phyloP scores from a whole-genome alignment of 2,797 vertebrate genomes.

The Amphiprion clarkii region DNA sequence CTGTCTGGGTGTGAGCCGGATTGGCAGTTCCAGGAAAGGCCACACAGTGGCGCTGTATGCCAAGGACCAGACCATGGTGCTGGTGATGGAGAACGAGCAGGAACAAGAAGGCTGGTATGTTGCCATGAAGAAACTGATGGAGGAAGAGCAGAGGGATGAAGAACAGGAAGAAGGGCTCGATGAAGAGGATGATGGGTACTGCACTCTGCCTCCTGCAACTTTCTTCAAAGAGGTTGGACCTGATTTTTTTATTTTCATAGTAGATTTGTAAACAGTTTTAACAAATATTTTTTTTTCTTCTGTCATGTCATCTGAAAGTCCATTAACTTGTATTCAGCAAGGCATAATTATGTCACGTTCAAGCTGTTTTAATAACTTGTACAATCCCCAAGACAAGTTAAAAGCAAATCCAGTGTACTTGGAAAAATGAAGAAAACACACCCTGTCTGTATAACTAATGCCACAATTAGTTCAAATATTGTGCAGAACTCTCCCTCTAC shows the following conservation, averaged over 20 bases:
- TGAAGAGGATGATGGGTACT: conserved; percentile 79
- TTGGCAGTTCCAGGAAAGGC: conserved; percentile 60
- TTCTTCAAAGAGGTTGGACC: conserved; percentile 76
- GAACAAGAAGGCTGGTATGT: conserved; percentile 75
- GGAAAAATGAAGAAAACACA: too few relatives aligned
- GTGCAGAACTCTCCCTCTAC: too few relatives aligned
- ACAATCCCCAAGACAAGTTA: background rate
- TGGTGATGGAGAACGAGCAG: conserved; percentile 61
- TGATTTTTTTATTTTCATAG: background rate
- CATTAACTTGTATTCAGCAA: background rate
- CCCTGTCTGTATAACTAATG: too few relatives aligned
- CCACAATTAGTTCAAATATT: too few relatives aligned
- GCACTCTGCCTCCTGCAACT: conserved; percentile 68
- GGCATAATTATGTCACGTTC: background rate
- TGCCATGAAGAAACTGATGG: conserved; percentile 71
- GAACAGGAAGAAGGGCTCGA: conserved; percentile 53
- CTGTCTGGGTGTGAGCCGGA: conserved; percentile 73
- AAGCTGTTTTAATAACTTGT: background rate
- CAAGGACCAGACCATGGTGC: conserved; percentile 68
- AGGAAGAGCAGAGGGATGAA: conserved; percentile 70
- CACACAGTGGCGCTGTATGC: conserved; percentile 70
- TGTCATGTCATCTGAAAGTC: too few relatives aligned
- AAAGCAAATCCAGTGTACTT: background rate
- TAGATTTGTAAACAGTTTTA: too few relatives aligned
- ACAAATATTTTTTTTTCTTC: too few relatives aligned